Evolutionary conservation across 2,113 vertebrate genomes (phyloP), one percentile per base, ranked within the genome.

Genomic region (Epinephelus cyanopodus): DNA sequence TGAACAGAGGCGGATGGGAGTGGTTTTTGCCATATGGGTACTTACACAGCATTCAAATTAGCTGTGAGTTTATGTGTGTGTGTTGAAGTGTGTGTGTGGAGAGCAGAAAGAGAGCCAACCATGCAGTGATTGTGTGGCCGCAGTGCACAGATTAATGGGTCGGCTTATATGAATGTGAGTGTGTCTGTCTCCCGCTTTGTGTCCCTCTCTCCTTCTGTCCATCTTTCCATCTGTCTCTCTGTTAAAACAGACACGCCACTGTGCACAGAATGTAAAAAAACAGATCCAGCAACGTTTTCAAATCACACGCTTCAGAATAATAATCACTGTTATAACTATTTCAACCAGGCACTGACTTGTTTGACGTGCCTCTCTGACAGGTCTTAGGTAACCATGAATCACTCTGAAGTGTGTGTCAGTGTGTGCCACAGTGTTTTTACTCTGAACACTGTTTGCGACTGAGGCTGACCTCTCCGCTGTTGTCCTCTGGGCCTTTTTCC

Each of bases 401-500:
- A 82, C 23, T 14, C 56, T 9, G 25, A 27, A 25, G 54, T 48
- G 69, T 68, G 42, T 76, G 42, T 54, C 13, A 37, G 29, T 15
- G 45, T 74, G 29, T 58, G 23, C 23, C 15, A 15, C n/a, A 3
- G 61, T 21, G 66, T 67, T 71, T 84, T 79, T 67, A 57, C 53
- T 84, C 21, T 61, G 33, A 83, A 65, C 75, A 37, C 50, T 29
- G 8, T 83, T 65, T 5, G 65, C 78, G 79, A 29, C 37, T 0
- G 2, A 79, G 68, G 50, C 48, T 85, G 88, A 86, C 79, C 87
- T 42, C 56, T 86, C 70, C 42, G 15, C 80, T 90, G 66, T 50
- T 53, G 69, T 57, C 85, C 88, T 85, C 48, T 47, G 76, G 84
- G 82, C 84, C 81, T 85, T 90, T 91, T 91, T 94, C 87, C 86